Evolutionary conservation across 2,888 invertebrate genomes (phyloP).

Genomic region (Papilio protenor): DNA sequence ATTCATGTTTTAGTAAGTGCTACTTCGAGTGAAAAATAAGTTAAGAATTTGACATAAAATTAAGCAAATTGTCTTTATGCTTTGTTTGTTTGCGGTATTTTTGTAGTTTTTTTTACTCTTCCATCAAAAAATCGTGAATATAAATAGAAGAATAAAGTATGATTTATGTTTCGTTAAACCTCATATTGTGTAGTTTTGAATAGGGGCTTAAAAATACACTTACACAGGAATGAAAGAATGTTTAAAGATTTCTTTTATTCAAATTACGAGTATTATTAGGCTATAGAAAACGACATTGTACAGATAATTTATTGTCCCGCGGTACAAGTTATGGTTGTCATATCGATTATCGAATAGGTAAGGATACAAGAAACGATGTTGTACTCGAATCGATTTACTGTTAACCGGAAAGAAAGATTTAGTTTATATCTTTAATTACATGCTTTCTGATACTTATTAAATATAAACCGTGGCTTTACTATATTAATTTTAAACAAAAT

Average conservation of each 20-base stretch:
- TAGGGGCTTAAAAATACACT: constrained; percentile 9
- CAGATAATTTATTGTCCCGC: not conserved
- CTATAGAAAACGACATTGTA: constrained; percentile 23
- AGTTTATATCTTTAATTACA: not conserved
- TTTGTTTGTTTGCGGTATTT: not conserved
- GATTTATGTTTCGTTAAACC: not conserved
- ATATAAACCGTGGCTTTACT: not conserved
- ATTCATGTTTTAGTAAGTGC: constrained; percentile 4
- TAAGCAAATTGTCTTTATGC: not conserved
- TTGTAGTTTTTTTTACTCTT: not conserved
- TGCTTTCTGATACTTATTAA: not conserved
- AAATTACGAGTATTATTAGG: constrained; percentile 2
- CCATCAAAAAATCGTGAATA: not conserved
- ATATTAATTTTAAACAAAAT: not conserved
- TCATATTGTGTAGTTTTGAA: constrained; percentile 17
- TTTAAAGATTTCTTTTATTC: not conserved
- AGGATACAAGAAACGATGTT: constrained; percentile 63
- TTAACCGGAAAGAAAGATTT: constrained; percentile 67
- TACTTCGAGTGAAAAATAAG: not conserved
- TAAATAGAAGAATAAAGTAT: not conserved
- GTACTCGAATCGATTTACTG: constrained; percentile 70
- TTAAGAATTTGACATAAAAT: not conserved
- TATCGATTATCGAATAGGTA: constrained; percentile 61
- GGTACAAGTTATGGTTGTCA: constrained; percentile 58
- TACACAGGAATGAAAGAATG: not conserved